Percentiles rank a stretch among this genome's conserved stretches.
Conservation (phyloP, 2,797 vertebrate genomes). For the Australoheros facetus region DNA sequence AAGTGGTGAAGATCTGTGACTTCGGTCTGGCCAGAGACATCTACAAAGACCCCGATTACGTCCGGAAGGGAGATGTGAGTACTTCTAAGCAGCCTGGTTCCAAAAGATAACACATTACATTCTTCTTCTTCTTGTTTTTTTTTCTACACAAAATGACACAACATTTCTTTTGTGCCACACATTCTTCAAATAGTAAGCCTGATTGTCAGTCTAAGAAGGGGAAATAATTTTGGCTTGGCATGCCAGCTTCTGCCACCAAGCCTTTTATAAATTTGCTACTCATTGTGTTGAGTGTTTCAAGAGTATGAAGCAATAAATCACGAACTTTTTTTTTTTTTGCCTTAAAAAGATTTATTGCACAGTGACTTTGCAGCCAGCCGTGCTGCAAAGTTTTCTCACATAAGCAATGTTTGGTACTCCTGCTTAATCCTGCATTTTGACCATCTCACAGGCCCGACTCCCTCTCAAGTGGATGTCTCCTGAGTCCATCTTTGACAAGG, state of each 20-base stretch:
- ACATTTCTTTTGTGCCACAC: background rate
- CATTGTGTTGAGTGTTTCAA: background rate
- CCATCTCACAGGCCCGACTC: slow-evolving; percentile 86
- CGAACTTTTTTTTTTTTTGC: background rate
- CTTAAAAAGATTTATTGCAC: background rate
- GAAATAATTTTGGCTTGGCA: background rate
- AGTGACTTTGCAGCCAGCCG: background rate
- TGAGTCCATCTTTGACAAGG: slow-evolving; percentile 97
- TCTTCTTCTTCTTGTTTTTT: background rate
- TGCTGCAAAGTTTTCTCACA: background rate
- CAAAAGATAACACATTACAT: background rate
- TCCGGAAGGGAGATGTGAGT: slow-evolving; percentile 96
- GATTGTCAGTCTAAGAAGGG: background rate
- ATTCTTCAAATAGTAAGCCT: background rate
- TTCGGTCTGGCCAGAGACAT: slow-evolving; percentile 94
- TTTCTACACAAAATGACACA: background rate
- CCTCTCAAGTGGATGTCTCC: slow-evolving; percentile 99
- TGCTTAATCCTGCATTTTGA: slow-evolving; percentile 20
- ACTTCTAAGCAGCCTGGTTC: background rate
- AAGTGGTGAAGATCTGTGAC: slow-evolving; percentile 97
- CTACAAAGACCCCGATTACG: slow-evolving; percentile 96
- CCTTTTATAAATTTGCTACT: background rate
- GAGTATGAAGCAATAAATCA: background rate
- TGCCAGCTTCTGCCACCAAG: background rate
- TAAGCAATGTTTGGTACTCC: background rate